Evolutionary conservation across 2,888 invertebrate genomes (phyloP), one percentile per base, ranked within the genome.

Genomic region (Cenopis cana): DNA sequence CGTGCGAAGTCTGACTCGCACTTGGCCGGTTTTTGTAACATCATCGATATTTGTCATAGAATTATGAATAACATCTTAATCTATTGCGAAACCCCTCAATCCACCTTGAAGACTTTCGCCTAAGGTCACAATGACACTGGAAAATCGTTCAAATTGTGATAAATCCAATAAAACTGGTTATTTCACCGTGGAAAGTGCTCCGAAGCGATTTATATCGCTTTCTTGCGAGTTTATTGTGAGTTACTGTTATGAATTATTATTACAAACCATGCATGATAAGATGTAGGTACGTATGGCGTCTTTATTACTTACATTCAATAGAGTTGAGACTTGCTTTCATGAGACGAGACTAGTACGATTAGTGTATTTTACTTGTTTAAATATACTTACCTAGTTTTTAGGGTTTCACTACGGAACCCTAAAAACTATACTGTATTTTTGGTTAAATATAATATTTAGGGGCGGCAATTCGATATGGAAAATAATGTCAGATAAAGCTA

Each of bases 201-300:
- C 60, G 71, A 70, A 73, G 71, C 72, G 74, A 78, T 80, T 79
- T 68, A 76, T 62, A 74, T 74, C 78, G 78, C 80, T 80, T 78
- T 79, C 79, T 72, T 76, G 64, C 49, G 73, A 60, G 65, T 33
- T 33, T 6, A 33, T 33, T 33, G 33, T 8, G 9, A 75, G 50
- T 67, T 70, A 29, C 56, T 52, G 55, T 49, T 50, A 50, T 61
- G 14, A 61, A 61, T 50, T 50, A 61, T 61, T 46, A 46, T 24
- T 29, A n/a, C 9, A 29, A 9, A n/a, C 55, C 29, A 55, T n/a
- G 18, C 10, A 20, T 12, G 46, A 46, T 8, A n/a, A 46, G 8
- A 33, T 33, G 33, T 29, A 41, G 1, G 14, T 14, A 14, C 6
- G 5, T 41, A 41, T 24, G 24, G n/a, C 41, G 12, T 41, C 41